Conservation (phyloP, 2,888 invertebrate species). For the Pollenia angustigena region DNA sequence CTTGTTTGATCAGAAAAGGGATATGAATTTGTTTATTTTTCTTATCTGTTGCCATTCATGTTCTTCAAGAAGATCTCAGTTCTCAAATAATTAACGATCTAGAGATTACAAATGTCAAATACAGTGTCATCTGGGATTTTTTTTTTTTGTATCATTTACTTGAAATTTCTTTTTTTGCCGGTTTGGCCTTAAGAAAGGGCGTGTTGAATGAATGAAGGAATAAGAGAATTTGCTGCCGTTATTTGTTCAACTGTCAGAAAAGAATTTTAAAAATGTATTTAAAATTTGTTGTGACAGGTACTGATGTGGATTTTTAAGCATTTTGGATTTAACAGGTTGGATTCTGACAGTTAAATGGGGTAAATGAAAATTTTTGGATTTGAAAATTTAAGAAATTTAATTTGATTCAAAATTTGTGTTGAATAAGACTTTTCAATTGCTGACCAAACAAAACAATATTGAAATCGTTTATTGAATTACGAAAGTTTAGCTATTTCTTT, state of each 20-base stretch:
- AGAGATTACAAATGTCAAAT: constrained; percentile 83
- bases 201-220: constrained; percentile 26
- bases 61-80: constrained; percentile 77
- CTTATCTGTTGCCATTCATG: constrained; percentile 49
- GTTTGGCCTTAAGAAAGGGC: constrained; percentile 31
- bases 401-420: not conserved
- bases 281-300: constrained; percentile 40
- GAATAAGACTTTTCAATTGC: not conserved
- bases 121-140: constrained; percentile 81
- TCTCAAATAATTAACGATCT: constrained; percentile 83
- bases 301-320: not conserved
- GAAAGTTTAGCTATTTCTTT: too few species aligned
- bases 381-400: too few species aligned
- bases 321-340: constrained; percentile 12
- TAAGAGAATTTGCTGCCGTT: not conserved
- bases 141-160: constrained; percentile 69
- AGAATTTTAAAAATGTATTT: constrained; percentile 45
- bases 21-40: constrained; percentile 58
- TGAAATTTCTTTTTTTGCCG: constrained; percentile 49
- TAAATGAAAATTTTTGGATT: too few species aligned
- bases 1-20: constrained; percentile 30
- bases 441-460: too few species aligned
- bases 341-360: not conserved
- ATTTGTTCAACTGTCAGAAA: constrained; percentile 28
- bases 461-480: too few species aligned